phyloP scores from a whole-genome alignment of 2,888 invertebrate species.

The Pedicia rivosa region DNA sequence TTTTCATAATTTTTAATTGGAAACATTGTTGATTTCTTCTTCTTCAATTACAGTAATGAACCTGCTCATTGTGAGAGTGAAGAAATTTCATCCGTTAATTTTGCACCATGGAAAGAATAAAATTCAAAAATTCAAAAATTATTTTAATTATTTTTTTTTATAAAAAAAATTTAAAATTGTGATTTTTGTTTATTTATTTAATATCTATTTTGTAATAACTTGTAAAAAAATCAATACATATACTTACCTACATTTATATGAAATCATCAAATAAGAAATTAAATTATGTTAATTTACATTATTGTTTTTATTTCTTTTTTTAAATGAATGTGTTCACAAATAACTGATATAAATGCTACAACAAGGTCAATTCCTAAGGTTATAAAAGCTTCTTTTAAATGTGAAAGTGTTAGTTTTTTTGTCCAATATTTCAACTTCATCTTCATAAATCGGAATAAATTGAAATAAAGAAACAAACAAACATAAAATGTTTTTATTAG shows the following conservation, averaged over 20 bases:
- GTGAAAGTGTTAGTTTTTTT: constrained; percentile 1
- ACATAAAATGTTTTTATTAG: too few relatives aligned
- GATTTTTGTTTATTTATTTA: too few relatives aligned
- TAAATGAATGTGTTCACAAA: neutral
- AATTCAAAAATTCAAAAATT: neutral
- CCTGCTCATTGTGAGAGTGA: constrained; percentile 42
- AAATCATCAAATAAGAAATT: too few relatives aligned
- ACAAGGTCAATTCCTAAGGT: neutral
- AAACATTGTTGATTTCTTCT: constrained; percentile 9
- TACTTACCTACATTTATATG: too few relatives aligned
- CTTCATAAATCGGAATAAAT: too few relatives aligned
- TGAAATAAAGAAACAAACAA: too few relatives aligned
- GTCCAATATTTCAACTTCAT: neutral
- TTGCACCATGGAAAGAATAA: constrained; percentile 41
- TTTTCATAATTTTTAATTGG: neutral
- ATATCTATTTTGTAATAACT: too few relatives aligned
- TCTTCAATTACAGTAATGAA: constrained; percentile 42
- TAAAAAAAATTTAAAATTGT: neutral
- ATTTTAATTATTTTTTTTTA: neutral
- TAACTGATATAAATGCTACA: constrained; percentile 1
- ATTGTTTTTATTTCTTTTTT: neutral
- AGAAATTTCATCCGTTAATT: constrained; percentile 42
- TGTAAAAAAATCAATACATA: too few relatives aligned
- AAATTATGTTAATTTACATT: neutral
- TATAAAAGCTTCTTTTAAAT: constrained; percentile 3